Base-by-base conservation (phyloP, 1,140 invertebrate genomes). In the Listronotus oregonensis region DNA sequence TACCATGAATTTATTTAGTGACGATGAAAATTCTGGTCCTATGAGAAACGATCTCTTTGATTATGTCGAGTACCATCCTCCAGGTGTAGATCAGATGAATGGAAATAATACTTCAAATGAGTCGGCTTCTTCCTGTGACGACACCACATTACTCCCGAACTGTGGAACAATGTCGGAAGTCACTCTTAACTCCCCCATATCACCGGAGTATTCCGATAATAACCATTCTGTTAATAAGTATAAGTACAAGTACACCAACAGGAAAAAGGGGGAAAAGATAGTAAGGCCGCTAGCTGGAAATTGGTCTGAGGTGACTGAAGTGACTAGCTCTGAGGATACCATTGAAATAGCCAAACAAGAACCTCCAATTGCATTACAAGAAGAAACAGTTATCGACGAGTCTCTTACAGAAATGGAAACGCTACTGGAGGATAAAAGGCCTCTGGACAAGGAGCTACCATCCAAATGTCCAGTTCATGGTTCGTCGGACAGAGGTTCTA, bases 191-290 rank as follows among this genome's bases (percentile, higher is more conserved):
- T 76, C 75, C 0, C 78, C 78, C 8, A 73, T 79, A 34, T 75
- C 76, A 10, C 73, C 76, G 12, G 71, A 73, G 32, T 68, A 72
- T 43, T 59, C 64, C 17, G 70, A 72, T 44, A 70, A 66, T 34
- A 71, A 67, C 17, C 70, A 73, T 39, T 43, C 70, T 4, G 55
- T 73, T 27, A 75, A 76, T 59, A 79, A 78, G 62, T 78, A 75
- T 55, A 78, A 75, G 68, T 76, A 75, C 52, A 79, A 78, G 67
- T 79, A 79, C 66, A 74, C 70, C 15, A 79, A 79, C 68, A 69
- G 74, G 43, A 77, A 76, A 64, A 79, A 77, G 62, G 60, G 64
- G 10, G 76, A 75, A 21, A 69, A 68, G 56, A 44, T 58, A 11
- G 65, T 66, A 40, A 68, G 68, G 32, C 32, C 58, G 31, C 49